Evolutionary conservation across 2,888 invertebrate genomes (phyloP).

Genomic region (Eutolmus rufibarbis): DNA sequence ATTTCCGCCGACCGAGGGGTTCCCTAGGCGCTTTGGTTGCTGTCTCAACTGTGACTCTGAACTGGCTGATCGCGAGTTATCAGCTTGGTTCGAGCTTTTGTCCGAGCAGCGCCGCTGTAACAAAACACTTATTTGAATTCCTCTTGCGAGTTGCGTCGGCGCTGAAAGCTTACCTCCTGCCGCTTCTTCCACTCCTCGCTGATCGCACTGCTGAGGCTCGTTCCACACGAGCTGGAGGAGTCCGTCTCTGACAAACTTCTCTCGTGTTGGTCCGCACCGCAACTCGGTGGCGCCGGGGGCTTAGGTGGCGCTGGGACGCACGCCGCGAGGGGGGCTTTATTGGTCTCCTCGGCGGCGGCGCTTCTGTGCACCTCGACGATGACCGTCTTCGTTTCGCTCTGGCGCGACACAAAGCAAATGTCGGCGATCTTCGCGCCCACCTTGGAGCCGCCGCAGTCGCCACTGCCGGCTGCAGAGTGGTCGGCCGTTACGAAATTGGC

Average conservation of each 20-base stretch:
- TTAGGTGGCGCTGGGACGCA: constrained; percentile 36
- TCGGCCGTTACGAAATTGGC: constrained; percentile 16
- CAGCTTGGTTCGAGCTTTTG: constrained; percentile 32
- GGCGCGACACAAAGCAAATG: constrained; percentile 62
- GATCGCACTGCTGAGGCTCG: constrained; percentile 74
- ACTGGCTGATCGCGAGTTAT: background rate
- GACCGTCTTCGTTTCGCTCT: constrained; percentile 70
- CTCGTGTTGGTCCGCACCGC: constrained; percentile 39
- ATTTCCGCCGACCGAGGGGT: constrained; percentile 59
- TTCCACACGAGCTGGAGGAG: constrained; percentile 53
- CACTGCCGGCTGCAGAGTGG: background rate
- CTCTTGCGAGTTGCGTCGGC: background rate
- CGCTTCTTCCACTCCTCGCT: constrained; percentile 74
- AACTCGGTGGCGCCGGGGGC: constrained; percentile 52
- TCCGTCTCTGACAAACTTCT: constrained; percentile 50
- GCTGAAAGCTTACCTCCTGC: constrained; percentile 66
- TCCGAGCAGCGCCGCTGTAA: constrained; percentile 45
- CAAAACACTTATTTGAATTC: background rate
- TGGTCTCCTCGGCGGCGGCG: constrained; percentile 43
- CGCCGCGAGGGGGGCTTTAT: constrained; percentile 27
- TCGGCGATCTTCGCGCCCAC: constrained; percentile 58
- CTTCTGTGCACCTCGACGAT: constrained; percentile 79
- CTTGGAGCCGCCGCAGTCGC: background rate
- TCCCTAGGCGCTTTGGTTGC: constrained; percentile 46
- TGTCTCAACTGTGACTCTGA: constrained; percentile 33